Conservation (phyloP, 2,888 invertebrate genomes). For the Tigriopus californicus region DNA sequence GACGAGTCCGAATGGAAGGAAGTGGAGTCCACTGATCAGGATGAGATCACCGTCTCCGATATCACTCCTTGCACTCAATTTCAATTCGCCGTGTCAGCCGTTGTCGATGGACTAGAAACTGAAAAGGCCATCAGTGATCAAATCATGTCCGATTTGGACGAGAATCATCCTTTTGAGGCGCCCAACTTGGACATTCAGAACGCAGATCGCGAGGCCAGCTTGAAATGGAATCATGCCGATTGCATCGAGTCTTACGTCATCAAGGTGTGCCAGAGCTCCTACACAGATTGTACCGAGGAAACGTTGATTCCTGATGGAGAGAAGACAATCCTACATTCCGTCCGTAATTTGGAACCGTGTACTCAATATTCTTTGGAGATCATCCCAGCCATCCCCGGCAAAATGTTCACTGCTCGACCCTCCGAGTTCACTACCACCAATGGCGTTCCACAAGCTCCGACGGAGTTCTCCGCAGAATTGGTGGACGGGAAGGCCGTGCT, state of each 20-base stretch:
- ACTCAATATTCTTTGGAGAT: constrained; percentile 9
- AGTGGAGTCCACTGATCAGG: neutral
- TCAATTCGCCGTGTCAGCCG: neutral
- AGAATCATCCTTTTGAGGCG: constrained; percentile 1
- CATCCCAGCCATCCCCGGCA: constrained; percentile 1
- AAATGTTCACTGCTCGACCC: neutral
- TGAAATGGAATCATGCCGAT: constrained; percentile 9
- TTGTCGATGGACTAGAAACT: constrained; percentile 1
- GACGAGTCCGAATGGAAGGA: constrained; percentile 3
- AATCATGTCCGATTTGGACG: constrained; percentile 1
- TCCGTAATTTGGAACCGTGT: constrained; percentile 7
- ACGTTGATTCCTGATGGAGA: neutral
- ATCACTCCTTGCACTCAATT: constrained; percentile 8
- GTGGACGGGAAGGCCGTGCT: neutral
- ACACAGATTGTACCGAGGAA: constrained; percentile 3
- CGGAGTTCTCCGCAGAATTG: neutral
- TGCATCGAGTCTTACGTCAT: constrained; percentile 8
- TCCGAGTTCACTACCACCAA: constrained; percentile 1
- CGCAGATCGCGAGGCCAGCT: neutral
- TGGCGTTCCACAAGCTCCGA: neutral
- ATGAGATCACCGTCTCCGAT: neutral
- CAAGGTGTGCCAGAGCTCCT: neutral
- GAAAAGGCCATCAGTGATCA: neutral
- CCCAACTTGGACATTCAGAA: constrained; percentile 1
- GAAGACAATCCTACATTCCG: neutral